A percentile compares a stretch with the other conserved stretches of the same genome.
Conservation (phyloP, 2,888 invertebrate genomes). For the Agriopis marginaria region DNA sequence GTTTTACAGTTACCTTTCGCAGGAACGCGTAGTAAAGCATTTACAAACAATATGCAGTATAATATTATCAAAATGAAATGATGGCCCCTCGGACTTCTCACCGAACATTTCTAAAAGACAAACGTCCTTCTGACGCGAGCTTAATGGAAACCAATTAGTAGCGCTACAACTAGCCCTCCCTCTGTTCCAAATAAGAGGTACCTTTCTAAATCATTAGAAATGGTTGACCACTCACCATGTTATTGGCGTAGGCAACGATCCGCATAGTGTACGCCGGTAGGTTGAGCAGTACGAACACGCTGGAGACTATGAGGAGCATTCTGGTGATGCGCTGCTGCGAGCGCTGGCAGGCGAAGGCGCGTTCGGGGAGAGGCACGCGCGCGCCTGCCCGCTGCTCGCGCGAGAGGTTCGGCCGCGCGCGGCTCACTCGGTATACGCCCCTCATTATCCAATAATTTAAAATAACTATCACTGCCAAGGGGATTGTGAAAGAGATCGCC, state of each 20-base stretch:
- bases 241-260: slow-evolving; percentile 87
- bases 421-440: slow-evolving; percentile 88
- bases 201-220: background rate
- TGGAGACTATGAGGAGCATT: slow-evolving; percentile 93
- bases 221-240: slow-evolving; percentile 66
- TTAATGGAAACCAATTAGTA: background rate
- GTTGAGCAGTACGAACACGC: slow-evolving; percentile 92
- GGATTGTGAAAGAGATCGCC: slow-evolving; percentile 90
- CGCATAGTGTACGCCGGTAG: slow-evolving; percentile 91
- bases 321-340: slow-evolving; percentile 91
- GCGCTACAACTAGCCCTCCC: background rate
- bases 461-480: slow-evolving; percentile 89
- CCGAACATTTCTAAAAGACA: background rate
- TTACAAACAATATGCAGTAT: no score
- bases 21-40: background rate
- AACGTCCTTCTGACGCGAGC: background rate
- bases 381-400: slow-evolving; percentile 48
- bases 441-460: slow-evolving; percentile 90
- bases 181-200: background rate
- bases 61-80: no score
- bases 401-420: slow-evolving; percentile 68
- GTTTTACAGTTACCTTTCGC: background rate
- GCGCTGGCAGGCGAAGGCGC: slow-evolving; percentile 48
- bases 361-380: slow-evolving; percentile 55
- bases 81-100: no score